Evolutionary conservation across 2,113 vertebrate species (phyloP).

Genomic region (Ascaphus truei): DNA sequence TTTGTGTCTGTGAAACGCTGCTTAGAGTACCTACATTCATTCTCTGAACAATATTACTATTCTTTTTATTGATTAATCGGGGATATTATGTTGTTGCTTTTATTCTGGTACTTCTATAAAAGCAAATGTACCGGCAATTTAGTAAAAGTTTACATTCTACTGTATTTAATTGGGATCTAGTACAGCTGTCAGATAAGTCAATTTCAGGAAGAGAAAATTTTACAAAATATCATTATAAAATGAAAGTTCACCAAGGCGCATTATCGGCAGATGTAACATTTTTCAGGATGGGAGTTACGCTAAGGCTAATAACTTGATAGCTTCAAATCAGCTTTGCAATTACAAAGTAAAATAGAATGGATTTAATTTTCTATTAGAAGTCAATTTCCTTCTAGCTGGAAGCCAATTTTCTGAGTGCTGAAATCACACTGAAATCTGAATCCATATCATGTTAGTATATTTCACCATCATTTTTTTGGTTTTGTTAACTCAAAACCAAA

Average conservation of each 20-base stretch:
- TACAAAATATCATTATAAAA: slow-evolving; percentile 6
- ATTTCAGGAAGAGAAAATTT: neutral
- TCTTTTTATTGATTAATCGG: too few species aligned
- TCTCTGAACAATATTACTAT: too few species aligned
- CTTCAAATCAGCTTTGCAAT: slow-evolving; percentile 18
- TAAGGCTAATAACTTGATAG: slow-evolving; percentile 24
- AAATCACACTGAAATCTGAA: neutral
- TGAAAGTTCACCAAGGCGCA: neutral
- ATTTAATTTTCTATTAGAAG: slow-evolving; percentile 13
- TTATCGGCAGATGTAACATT: slow-evolving; percentile 2
- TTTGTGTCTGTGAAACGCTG: too few species aligned
- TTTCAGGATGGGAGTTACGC: slow-evolving; percentile 18
- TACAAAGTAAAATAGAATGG: slow-evolving; percentile 16
- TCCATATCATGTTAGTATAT: neutral
- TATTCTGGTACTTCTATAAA: too few species aligned
- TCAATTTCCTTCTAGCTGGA: slow-evolving; percentile 21
- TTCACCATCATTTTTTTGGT: slow-evolving; percentile 1
- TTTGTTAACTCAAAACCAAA: neutral
- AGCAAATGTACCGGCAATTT: too few species aligned
- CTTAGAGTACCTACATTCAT: too few species aligned
- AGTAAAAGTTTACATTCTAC: too few species aligned
- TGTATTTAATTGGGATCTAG: neutral
- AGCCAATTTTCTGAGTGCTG: slow-evolving; percentile 4
- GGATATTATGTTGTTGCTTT: too few species aligned
- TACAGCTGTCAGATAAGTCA: neutral